A percentile compares a stretch with the other conserved stretches of the same genome.
These are phyloP conservation scores for Lamellibrachia columna DNA, from an alignment of 2,888 invertebrate genomes.

Conservation along the genomic window DNA sequence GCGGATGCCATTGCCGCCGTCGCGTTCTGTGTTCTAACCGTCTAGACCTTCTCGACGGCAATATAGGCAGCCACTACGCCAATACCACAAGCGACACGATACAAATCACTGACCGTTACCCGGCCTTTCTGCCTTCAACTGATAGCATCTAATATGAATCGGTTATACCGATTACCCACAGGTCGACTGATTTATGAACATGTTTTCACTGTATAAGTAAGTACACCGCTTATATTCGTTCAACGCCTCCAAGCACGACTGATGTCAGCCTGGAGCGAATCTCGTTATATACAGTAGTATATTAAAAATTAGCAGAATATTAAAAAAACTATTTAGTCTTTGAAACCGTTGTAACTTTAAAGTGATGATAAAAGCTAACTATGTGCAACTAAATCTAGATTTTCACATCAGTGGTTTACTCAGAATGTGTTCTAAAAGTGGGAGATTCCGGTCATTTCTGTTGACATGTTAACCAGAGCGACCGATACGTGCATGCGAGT, in stretches of 20 bases:
- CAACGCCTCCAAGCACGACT: not conserved
- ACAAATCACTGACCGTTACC: not conserved
- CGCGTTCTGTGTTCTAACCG: not conserved
- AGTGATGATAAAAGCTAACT: too few species aligned
- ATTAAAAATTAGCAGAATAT: too few species aligned
- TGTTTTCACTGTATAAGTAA: not conserved
- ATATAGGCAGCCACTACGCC: not conserved
- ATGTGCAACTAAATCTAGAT: too few species aligned
- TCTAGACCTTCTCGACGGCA: not conserved
- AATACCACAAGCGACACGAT: not conserved
- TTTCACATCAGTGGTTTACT: too few species aligned
- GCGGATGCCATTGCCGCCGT: not conserved
- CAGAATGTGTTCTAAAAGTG: too few species aligned
- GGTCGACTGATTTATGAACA: constrained; percentile 11
- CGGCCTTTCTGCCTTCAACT: not conserved
- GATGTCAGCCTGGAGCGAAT: not conserved
- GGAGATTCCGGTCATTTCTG: too few species aligned
- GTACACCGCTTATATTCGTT: not conserved
- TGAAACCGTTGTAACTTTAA: too few species aligned
- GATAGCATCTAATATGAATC: not conserved
- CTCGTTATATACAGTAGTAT: not conserved
- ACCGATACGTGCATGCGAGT: too few species aligned
- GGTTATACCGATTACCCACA: not conserved
- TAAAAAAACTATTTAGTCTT: too few species aligned
- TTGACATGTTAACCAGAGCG: too few species aligned